A percentile compares a stretch with the other conserved stretches of the same genome.
Conservation (phyloP, 2,113 vertebrate species). For the Pseudorhombus dupliciocellatus region DNA sequence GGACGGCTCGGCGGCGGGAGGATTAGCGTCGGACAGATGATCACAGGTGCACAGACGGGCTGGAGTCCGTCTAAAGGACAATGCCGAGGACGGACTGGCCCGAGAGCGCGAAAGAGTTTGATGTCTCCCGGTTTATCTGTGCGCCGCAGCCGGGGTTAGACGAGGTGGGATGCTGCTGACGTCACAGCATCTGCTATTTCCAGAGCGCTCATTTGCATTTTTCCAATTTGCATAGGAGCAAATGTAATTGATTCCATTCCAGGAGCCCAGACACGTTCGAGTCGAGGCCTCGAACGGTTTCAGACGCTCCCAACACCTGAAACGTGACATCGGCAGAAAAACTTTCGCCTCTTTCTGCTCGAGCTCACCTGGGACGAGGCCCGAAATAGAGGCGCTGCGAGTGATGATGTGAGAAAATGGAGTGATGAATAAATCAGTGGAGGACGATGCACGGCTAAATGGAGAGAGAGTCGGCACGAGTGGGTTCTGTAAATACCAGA, state of each 20-base stretch:
- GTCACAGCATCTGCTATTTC: background rate
- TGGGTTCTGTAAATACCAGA: background rate
- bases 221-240: background rate
- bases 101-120: no score
- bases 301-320: no score
- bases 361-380: constrained; percentile 1
- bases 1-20: background rate
- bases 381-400: constrained; percentile 61
- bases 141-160: background rate
- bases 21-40: constrained; percentile 29
- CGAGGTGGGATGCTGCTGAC: background rate
- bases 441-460: constrained; percentile 30
- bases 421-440: constrained; percentile 65
- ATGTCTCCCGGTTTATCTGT: no score
- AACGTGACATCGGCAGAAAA: no score
- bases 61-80: no score
- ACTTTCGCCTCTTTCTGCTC: background rate
- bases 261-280: no score
- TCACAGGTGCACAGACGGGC: constrained; percentile 24
- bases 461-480: constrained; percentile 1
- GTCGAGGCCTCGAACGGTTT: no score
- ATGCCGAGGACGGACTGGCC: no score
- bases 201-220: background rate
- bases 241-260: no score
- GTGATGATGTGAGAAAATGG: constrained; percentile 48